Conservation (phyloP, 2,113 vertebrate species). For the Archocentrus centrarchus region DNA sequence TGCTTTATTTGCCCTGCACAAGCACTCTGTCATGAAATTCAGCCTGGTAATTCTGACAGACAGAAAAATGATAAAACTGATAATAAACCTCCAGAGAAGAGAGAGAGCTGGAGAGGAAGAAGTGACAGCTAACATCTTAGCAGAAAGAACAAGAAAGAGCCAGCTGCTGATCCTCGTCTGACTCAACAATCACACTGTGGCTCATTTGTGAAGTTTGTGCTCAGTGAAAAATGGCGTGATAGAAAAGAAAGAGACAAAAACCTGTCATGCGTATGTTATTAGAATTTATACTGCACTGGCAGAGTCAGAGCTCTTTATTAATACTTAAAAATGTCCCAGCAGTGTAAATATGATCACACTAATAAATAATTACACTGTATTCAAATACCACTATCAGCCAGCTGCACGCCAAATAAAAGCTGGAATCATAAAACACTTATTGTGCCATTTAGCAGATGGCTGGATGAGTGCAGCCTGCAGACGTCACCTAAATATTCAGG, state of each 20-base stretch:
- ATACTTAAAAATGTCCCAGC: neutral
- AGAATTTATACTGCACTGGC: too few relatives aligned
- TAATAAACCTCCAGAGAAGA: neutral
- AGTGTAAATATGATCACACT: neutral
- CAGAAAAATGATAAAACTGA: neutral
- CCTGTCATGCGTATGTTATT: too few relatives aligned
- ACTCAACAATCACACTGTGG: neutral
- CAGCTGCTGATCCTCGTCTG: neutral
- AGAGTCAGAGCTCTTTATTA: too few relatives aligned
- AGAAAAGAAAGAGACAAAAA: neutral
- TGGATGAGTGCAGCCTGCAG: neutral
- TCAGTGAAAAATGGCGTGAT: neutral
- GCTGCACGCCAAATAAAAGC: neutral
- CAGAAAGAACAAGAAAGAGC: neutral
- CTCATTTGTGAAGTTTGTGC: neutral
- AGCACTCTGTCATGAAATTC: neutral
- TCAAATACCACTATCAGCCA: neutral
- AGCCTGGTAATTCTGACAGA: neutral
- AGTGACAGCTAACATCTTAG: rapidly evolving
- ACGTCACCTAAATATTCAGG: neutral
- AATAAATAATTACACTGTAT: neutral
- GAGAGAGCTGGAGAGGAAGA: neutral
- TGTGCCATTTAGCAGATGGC: neutral
- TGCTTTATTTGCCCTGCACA: neutral
- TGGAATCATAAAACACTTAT: neutral